phyloP scores from a whole-genome alignment of 2,888 invertebrate genomes.

The Ganaspis brasiliensis region DNA sequence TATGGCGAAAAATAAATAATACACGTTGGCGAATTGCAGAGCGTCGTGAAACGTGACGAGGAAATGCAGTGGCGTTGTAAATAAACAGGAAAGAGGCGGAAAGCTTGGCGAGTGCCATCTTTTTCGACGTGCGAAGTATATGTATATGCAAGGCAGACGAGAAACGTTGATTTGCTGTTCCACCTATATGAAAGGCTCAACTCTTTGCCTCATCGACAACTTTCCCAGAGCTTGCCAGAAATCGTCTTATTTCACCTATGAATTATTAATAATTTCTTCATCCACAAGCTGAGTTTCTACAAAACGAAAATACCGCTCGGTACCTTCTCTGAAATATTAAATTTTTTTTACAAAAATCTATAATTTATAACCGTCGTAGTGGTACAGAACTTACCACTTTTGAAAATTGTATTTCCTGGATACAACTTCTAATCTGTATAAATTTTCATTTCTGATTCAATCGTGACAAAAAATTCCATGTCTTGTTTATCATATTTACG shows the following conservation, averaged over 20 bases:
- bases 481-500: no score
- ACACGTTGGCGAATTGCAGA: constrained; percentile 32
- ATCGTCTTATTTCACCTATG: constrained; percentile 55
- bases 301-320: background rate
- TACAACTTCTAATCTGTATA: background rate
- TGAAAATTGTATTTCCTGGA: background rate
- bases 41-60: constrained; percentile 57
- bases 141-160: constrained; percentile 22
- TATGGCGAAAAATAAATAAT: constrained; percentile 56
- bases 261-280: constrained; percentile 64
- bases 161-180: constrained; percentile 41
- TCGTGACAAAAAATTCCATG: no score
- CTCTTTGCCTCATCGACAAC: constrained; percentile 9
- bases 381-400: background rate
- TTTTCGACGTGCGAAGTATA: constrained; percentile 35
- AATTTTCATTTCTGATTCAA: no score
- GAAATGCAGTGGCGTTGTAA: constrained; percentile 51
- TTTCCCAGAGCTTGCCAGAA: constrained; percentile 52
- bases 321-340: background rate
- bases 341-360: background rate
- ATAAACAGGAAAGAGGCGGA: constrained; percentile 57
- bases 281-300: constrained; percentile 11
- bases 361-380: background rate
- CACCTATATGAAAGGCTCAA: constrained; percentile 8
- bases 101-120: constrained; percentile 46